A percentile compares a stretch with the other conserved stretches of the same genome.
These are phyloP conservation scores for Aphelenchoides fujianensis DNA, from an alignment of 1,140 invertebrate genomes.

Conservation along the genomic window DNA sequence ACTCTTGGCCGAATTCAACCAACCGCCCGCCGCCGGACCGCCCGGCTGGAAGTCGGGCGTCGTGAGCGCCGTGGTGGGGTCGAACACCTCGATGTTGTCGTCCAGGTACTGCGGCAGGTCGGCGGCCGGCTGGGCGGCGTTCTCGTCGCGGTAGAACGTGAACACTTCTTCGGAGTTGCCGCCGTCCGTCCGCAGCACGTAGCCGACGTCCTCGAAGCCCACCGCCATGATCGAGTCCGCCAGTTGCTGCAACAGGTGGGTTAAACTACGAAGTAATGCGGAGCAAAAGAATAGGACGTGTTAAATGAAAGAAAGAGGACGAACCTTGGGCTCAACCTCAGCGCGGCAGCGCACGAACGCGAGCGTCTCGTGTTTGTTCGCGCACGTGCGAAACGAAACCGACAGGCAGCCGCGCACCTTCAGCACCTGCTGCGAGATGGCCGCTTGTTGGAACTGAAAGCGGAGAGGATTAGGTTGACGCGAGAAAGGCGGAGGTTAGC, in stretches of 20 bases:
- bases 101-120: slow-evolving; percentile 11
- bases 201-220: background rate
- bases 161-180: background rate
- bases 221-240: background rate
- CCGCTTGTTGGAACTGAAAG: background rate
- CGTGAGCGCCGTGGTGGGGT: background rate
- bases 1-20: background rate
- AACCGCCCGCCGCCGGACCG: background rate
- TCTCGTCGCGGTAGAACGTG: slow-evolving; percentile 4
- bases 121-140: background rate
- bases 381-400: background rate
- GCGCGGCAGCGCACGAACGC: background rate
- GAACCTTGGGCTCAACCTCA: background rate
- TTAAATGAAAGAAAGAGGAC: background rate
- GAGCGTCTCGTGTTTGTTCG: background rate
- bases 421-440: background rate
- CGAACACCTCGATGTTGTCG: slow-evolving; percentile 13
- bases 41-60: background rate
- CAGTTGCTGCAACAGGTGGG: background rate
- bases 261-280: background rate
- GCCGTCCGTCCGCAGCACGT: background rate
- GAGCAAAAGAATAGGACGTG: too few species aligned
- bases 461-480: background rate
- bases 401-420: background rate
- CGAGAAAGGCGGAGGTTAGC: background rate